Evolutionary conservation across 1,140 invertebrate genomes (phyloP).

Genomic region (Potamilus streckersoni): DNA sequence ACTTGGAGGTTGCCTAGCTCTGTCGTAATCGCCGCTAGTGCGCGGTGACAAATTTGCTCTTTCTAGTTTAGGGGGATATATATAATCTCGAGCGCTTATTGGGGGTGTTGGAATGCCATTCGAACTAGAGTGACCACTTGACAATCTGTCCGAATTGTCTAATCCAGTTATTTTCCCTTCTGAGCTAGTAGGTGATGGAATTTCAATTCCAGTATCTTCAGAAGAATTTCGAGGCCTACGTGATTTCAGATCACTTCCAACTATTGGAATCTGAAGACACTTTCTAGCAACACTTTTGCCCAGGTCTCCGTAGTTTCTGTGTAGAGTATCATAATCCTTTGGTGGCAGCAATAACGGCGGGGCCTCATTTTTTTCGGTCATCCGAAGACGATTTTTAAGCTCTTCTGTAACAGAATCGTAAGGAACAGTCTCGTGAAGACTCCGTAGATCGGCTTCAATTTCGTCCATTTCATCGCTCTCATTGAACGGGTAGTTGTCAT

Average conservation of each 20-base stretch:
- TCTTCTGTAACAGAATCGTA: slow-evolving; percentile 94
- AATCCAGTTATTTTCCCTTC: slow-evolving; percentile 12
- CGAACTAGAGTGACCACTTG: background rate
- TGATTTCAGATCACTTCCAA: slow-evolving; percentile 17
- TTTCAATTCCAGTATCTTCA: slow-evolving; percentile 52
- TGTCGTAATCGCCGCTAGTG: slow-evolving; percentile 9
- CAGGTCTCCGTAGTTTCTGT: slow-evolving; percentile 81
- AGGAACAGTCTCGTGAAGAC: slow-evolving; percentile 74
- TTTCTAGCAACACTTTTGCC: slow-evolving; percentile 37
- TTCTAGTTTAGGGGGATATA: slow-evolving; percentile 10
- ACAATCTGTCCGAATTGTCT: slow-evolving; percentile 20
- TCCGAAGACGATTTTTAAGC: slow-evolving; percentile 83
- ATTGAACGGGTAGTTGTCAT: slow-evolving; percentile 43
- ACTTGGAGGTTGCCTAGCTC: slow-evolving; percentile 5
- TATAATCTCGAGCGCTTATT: slow-evolving; percentile 23
- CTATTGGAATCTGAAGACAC: slow-evolving; percentile 40
- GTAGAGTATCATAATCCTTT: slow-evolving; percentile 86
- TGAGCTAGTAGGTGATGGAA: slow-evolving; percentile 41
- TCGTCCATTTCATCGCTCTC: slow-evolving; percentile 30
- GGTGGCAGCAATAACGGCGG: slow-evolving; percentile 87
- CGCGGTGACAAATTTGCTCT: slow-evolving; percentile 3
- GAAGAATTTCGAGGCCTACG: slow-evolving; percentile 35
- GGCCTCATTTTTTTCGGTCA: slow-evolving; percentile 62
- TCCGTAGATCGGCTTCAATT: slow-evolving; percentile 55
- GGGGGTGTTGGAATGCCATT: slow-evolving; percentile 23